A percentile compares a stretch with the other conserved stretches of the same genome.
phyloP scores from a whole-genome alignment of 2,113 vertebrate species.

The Rhodinocichla rosea region DNA sequence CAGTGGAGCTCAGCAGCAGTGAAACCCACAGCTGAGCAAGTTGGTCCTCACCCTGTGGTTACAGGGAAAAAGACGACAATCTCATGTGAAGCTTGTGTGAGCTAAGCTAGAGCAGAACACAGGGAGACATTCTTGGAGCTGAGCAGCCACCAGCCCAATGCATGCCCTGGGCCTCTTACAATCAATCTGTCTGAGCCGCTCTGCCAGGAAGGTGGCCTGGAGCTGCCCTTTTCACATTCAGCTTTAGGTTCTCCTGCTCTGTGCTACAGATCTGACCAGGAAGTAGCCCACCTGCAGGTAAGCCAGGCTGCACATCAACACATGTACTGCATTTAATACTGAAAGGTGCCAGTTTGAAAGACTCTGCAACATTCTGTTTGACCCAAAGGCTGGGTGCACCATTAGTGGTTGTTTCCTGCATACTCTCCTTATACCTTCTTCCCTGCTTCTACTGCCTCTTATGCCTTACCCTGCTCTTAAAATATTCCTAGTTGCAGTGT shows the following conservation, averaged over 20 bases:
- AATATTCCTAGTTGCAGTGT: not conserved
- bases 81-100: not conserved
- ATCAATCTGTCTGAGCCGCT: constrained; percentile 21
- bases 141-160: not conserved
- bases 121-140: not conserved
- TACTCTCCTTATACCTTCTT: not conserved
- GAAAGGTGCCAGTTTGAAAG: not conserved
- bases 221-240: constrained; percentile 55
- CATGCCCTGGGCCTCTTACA: not conserved
- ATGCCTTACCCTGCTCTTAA: not conserved
- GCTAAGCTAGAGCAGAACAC: not conserved
- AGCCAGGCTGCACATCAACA: not conserved
- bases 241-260: not conserved
- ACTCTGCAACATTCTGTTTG: not conserved
- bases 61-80: not conserved
- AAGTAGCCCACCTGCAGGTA: not conserved
- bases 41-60: constrained; percentile 16
- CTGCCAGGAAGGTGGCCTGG: not conserved
- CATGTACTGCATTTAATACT: not conserved
- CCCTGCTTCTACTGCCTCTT: not conserved
- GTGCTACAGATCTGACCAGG: not conserved
- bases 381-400: not conserved
- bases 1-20: not conserved
- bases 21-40: not conserved
- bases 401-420: not conserved